These are phyloP conservation scores for Schizotus pectinicornis DNA, from an alignment of 2,888 invertebrate species.

Conservation along the genomic window DNA sequence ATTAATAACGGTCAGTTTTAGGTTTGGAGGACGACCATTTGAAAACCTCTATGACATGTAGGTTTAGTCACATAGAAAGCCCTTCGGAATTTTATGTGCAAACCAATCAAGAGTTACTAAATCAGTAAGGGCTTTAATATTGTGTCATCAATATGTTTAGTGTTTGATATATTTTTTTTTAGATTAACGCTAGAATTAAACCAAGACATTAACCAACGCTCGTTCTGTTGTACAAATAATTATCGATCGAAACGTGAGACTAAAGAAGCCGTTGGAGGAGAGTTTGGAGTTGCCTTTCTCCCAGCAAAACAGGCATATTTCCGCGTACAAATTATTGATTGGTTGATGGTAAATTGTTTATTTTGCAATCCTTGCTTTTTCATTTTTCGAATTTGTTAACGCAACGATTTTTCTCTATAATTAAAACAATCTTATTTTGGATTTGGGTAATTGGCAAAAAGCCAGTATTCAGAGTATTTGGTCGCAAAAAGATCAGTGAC, in stretches of 20 bases:
- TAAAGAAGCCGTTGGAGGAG: conserved; percentile 29
- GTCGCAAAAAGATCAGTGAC: too few species aligned
- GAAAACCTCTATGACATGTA: conserved; percentile 26
- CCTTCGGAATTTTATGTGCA: conserved; percentile 47
- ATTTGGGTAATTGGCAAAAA: too few species aligned
- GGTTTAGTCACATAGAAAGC: conserved; percentile 39
- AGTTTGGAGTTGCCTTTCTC: conserved; percentile 37
- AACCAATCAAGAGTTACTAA: conserved; percentile 6
- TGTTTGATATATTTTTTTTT: background rate
- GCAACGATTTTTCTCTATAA: too few species aligned
- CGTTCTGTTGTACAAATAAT: background rate
- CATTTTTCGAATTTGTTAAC: background rate
- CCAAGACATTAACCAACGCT: conserved; percentile 5
- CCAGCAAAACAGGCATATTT: conserved; percentile 34
- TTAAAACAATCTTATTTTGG: too few species aligned
- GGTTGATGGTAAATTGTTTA: conserved; percentile 18
- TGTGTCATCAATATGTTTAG: background rate
- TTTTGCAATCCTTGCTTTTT: background rate
- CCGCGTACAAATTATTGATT: conserved; percentile 40
- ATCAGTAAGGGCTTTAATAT: background rate
- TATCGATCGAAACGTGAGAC: conserved; percentile 35
- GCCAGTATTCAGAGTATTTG: too few species aligned
- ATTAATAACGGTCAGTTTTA: background rate
- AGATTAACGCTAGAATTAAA: conserved; percentile 9
- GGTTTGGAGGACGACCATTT: conserved; percentile 3